Evolutionary conservation across 2,797 vertebrate genomes (phyloP), one percentile per base, ranked within the genome.

Genomic region (Dermochelys coriacea): DNA sequence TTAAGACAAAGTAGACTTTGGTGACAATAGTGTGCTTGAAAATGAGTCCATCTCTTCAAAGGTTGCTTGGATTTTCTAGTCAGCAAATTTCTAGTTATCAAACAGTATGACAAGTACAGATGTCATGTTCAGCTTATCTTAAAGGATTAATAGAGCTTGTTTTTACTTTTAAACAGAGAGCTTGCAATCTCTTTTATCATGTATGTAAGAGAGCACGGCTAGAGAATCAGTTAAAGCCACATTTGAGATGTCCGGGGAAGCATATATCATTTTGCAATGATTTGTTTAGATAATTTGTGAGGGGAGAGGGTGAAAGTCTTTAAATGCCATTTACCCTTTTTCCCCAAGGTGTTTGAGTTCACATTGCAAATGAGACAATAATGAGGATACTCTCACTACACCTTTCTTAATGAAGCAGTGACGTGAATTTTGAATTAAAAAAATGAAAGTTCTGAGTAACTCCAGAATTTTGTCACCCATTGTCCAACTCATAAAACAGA

Each of bases 341-440:
- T 15, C 74, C 45, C 41, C 45, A 16, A 49, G 74, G 45, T 7
- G 3, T 77, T 31, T 15, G 74, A 49, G 41, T 45, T 31, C 25
- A 15, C 27, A 77, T 15, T 16, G 74, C 77, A 47, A 49, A 47
- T 47, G 27, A 47, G 45, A 31, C 27, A 18, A 49, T 8, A 45
- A 47, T 47, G 21, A 75, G 45, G 27, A 29, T 8, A 9, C 25
- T 16, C 15, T 47, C 74, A 16, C 25, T 49, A 27, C 45, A 47
- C 5, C 18, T 23, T 49, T 77, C 6, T 45, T 49, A 49, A 55
- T 0, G 0, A 68, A 49, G 61, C 41, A 4, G 52, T 10, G 0
- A 0, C 37, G 1, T 31, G 15, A 85, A 41, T 82, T 74, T 21
- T 6, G 1, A 64, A 64, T 3, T 31, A 15, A 29, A 83, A 87